These are phyloP conservation scores for Syritta pipiens DNA, from an alignment of 2,888 invertebrate species.

Conservation along the genomic window DNA sequence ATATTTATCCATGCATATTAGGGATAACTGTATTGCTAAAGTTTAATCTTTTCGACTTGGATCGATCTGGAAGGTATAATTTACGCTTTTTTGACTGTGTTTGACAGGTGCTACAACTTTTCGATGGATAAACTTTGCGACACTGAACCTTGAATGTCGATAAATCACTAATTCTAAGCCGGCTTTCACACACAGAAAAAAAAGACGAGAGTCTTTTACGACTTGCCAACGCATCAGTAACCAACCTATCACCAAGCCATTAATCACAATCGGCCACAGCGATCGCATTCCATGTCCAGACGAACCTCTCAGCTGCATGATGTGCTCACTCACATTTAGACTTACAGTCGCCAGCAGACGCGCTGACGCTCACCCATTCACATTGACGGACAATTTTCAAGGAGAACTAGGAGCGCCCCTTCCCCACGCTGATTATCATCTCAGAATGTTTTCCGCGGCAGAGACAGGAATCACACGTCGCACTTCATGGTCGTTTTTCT, in stretches of 20 bases:
- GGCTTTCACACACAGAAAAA: too few relatives aligned
- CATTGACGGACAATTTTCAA: conserved; percentile 56
- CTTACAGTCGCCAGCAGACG: conserved; percentile 32
- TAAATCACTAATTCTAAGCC: too few relatives aligned
- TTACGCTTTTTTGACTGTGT: too few relatives aligned
- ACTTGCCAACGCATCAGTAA: too few relatives aligned
- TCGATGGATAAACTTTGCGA: too few relatives aligned
- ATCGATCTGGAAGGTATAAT: too few relatives aligned
- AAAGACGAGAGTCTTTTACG: too few relatives aligned
- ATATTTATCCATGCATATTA: too few relatives aligned
- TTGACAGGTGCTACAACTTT: too few relatives aligned
- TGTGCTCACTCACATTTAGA: conserved; percentile 13
- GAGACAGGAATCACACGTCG: conserved; percentile 56
- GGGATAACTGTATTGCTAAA: too few relatives aligned
- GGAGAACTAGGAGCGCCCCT: conserved; percentile 45
- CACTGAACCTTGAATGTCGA: too few relatives aligned
- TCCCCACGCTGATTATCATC: conserved; percentile 47
- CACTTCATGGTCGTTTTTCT: not conserved
- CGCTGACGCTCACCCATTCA: conserved; percentile 34
- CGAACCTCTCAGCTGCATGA: not conserved
- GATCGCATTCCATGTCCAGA: not conserved
- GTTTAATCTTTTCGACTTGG: too few relatives aligned
- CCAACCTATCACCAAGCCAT: not conserved
- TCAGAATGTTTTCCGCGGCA: conserved; percentile 42
- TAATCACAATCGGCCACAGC: not conserved